phyloP scores from a whole-genome alignment of 2,888 invertebrate species.

The Mythimna loreyi region DNA sequence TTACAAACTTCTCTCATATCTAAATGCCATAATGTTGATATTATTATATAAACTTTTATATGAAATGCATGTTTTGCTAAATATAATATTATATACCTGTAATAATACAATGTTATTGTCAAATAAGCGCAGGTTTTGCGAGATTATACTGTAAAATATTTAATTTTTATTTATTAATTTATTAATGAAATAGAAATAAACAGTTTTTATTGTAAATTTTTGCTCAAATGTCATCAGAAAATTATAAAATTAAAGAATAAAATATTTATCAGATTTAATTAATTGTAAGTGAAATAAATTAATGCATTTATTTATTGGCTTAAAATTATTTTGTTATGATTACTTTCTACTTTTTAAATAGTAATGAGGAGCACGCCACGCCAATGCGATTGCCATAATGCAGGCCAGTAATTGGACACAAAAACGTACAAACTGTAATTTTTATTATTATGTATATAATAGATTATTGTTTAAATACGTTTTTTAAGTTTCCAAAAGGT shows the following conservation, averaged over 20 bases:
- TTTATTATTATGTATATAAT: conserved; percentile 25
- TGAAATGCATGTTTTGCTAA: conserved; percentile 49
- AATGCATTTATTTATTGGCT: conserved; percentile 53
- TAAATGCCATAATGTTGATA: conserved; percentile 64
- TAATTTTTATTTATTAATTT: conserved; percentile 25
- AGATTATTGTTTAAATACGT: conserved; percentile 41
- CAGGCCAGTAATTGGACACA: conserved; percentile 41
- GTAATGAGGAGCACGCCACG: conserved; percentile 43
- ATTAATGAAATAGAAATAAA: conserved; percentile 19
- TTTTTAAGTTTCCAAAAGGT: conserved; percentile 33
- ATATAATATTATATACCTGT: conserved; percentile 39
- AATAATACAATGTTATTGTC: conserved; percentile 29
- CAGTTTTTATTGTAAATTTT: conserved; percentile 45
- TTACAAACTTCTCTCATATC: conserved; percentile 44
- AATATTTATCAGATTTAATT: conserved; percentile 31
- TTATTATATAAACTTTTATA: conserved; percentile 62
- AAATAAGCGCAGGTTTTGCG: conserved; percentile 41
- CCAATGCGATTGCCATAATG: conserved; percentile 53
- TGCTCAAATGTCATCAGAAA: conserved; percentile 58
- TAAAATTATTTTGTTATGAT: conserved; percentile 14
- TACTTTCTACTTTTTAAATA: conserved; percentile 2
- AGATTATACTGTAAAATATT: conserved; percentile 42
- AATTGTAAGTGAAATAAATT: conserved; percentile 31
- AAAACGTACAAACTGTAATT: conserved; percentile 21
- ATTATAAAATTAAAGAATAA: neutral